These are phyloP conservation scores for Delichon dasypus DNA, from an alignment of 2,797 vertebrate species.

Conservation along the genomic window DNA sequence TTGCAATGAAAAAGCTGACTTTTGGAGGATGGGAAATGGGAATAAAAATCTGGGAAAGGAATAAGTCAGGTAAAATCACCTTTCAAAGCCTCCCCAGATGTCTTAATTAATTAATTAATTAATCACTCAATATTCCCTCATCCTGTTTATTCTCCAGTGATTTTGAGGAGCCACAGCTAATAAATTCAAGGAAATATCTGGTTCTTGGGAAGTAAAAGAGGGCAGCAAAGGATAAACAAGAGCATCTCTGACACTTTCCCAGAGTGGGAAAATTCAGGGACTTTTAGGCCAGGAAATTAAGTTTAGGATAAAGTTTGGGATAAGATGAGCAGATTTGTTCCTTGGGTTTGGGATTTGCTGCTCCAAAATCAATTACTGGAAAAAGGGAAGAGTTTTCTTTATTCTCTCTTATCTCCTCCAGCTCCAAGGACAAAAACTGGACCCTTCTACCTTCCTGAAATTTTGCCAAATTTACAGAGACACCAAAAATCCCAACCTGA, in stretches of 20 bases:
- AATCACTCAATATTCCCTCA: neutral
- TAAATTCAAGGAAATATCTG: neutral
- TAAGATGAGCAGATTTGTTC: neutral
- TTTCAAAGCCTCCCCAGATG: neutral
- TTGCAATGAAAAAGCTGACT: neutral
- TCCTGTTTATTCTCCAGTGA: neutral
- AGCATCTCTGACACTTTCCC: neutral
- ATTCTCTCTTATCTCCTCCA: fast-evolving
- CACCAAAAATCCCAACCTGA: neutral
- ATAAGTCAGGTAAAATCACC: neutral
- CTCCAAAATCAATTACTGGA: neutral
- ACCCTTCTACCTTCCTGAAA: neutral
- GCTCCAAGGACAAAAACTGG: neutral
- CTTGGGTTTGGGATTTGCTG: neutral
- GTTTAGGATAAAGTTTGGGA: neutral
- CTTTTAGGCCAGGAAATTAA: neutral
- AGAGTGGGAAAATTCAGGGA: neutral
- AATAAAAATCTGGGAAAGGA: neutral
- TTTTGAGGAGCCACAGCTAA: neutral
- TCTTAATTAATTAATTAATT: neutral
- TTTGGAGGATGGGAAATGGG: neutral
- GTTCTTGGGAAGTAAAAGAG: slow-evolving; percentile 7
- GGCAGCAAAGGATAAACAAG: neutral
- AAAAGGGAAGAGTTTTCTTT: neutral
- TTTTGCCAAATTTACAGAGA: neutral